Base-by-base conservation (phyloP, 2,797 vertebrate genomes). In the Propithecus perrieri region DNA sequence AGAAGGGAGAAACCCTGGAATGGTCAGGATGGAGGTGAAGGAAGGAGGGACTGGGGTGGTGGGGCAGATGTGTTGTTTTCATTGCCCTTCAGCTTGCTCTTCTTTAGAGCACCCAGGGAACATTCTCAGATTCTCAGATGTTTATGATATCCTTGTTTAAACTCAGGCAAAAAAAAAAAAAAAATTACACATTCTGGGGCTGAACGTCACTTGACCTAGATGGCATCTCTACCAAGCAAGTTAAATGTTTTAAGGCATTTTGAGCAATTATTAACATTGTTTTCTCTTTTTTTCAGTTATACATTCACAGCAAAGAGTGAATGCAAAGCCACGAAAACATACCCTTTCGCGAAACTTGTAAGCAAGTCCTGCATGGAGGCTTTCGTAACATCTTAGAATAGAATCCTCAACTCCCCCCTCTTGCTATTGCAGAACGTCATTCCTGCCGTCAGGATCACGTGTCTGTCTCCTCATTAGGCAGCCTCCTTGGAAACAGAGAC, bases 21-120 rank as follows among this genome's bases (percentile, higher is more conserved):
- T 0, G 4, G 26, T 65, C 9, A 7, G 10, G 7, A 15, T 1
- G 55, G 6, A 2, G 9, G 4, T 33, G 20, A 14, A 3, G 3
- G 5, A 33, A 20, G 22, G 35, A 11, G 20, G n/a, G 11, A 53
- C 5, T 28, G 24, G 38, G 41, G 65, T 1, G 15, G 48, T 20
- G 15, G 28, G 3, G 4, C 35, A 43, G 33, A 57, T 24, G 2
- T 11, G 24, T 38, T 69, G 8, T 22, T 87, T 20, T 9, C 7
- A 28, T n/a, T 38, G 1, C 4, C 57, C 6, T 53, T 53, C 3
- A 7, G 12, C 26, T 41, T 67, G 18, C 18, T 91, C 20, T 61
- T 38, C 13, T 79, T 86, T 20, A 72, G 30, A 69, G 90, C 17
- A 35, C 1, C 26, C 20, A 53, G 0, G 18, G 15, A 28, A 5